Conservation (phyloP, 1,140 invertebrate genomes). For the Cryptotermes secundus region DNA sequence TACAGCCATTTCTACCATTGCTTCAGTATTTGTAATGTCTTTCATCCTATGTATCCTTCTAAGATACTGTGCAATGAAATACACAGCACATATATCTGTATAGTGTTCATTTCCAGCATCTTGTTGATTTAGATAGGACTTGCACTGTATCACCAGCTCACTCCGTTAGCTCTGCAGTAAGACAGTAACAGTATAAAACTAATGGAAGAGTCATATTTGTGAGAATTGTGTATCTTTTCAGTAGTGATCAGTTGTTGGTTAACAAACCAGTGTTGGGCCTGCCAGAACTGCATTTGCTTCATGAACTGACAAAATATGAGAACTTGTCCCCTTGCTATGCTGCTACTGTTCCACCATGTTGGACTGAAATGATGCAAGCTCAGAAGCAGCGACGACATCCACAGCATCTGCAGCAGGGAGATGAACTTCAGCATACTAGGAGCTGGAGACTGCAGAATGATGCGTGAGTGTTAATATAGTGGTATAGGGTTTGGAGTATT, state of each 20-base stretch:
- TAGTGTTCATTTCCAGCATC: too few species aligned
- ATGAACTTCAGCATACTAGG: constrained; percentile 72
- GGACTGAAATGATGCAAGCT: constrained; percentile 88
- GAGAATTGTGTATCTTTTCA: neutral
- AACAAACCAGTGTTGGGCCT: constrained; percentile 55
- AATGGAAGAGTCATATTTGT: too few species aligned
- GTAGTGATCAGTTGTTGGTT: constrained; percentile 51
- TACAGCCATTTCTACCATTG: too few species aligned
- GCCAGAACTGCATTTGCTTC: constrained; percentile 57
- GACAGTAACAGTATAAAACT: too few species aligned
- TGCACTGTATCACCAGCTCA: too few species aligned
- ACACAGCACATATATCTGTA: too few species aligned
- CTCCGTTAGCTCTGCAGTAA: too few species aligned
- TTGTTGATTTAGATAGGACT: too few species aligned
- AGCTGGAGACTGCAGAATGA: constrained; percentile 86
- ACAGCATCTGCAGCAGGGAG: constrained; percentile 71
- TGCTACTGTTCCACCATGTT: constrained; percentile 87
- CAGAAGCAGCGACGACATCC: constrained; percentile 82
- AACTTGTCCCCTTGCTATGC: constrained; percentile 64
- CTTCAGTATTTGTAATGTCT: too few species aligned
- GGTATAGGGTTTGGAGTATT: too few species aligned
- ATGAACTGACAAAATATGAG: constrained; percentile 65
- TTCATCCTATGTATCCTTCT: too few species aligned
- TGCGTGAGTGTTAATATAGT: constrained; percentile 52
- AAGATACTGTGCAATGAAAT: too few species aligned